Base-by-base conservation (phyloP, 1,140 invertebrate genomes). In the Muscidifurax raptorellus region DNA sequence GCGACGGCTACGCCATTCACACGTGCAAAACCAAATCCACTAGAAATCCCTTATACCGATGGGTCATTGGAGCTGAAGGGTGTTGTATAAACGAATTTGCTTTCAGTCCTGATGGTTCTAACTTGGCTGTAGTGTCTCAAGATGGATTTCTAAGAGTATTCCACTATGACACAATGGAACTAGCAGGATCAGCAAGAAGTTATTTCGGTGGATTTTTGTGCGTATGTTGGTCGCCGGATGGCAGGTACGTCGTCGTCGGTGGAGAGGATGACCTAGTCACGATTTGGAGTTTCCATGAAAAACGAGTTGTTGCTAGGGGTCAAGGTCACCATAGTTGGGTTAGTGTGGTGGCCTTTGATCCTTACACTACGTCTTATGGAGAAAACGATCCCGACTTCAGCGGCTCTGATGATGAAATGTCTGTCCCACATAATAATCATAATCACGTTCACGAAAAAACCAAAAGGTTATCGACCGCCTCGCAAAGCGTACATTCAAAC, bases 191-290 rank as follows among this genome's bases (percentile, higher is more conserved):
- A 75, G 97, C 96, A 85, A 95, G 98, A 87, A 99, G 98, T 88
- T 99, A 99, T 92, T 99, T 99, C 93, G 99, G 99, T 78, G 99
- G 99, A 32, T 96, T 97, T 89, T 91, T 97, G 22, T 99, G 99
- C 92, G 97, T 99, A 22, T 98, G 98, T 90, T 99, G 99, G 99
- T 99, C 98, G 25, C 98, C 98, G 0, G 99, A 99, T 93, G 96
- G 98, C 12, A 97, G 97, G 89, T 98, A 98, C 90, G 96, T 99
- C 64, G 98, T 98, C 2, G 97, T 98, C 2, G 99, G 99, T 6
- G 99, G 99, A 30, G 99, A 99, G 93, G 99, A 99, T 94, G 99
- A 99, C 93, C 94, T 99, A 64, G 97, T 99, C 9, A 99, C 99
- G 12, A 97, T 99, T n/a, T 99, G 98, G 97, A 98, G 97, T 75